Conservation (phyloP, 2,797 vertebrate genomes). For the Protosalanx chinensis region DNA sequence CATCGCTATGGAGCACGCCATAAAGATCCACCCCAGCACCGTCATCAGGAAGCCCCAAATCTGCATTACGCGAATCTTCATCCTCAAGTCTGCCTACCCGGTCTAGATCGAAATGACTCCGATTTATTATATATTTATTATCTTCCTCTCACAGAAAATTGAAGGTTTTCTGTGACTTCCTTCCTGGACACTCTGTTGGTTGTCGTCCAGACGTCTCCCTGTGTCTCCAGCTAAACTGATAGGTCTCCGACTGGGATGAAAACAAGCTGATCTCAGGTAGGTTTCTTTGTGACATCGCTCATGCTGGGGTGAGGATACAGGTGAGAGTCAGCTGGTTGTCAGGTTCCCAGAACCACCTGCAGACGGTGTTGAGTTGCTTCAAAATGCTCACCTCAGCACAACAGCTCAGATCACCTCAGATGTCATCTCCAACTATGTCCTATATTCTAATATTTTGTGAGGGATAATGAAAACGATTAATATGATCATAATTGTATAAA, state of each 20-base stretch:
- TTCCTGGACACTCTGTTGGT: background rate
- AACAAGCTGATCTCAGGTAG: background rate
- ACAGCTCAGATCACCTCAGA: conserved; percentile 56
- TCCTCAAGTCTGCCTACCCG: conserved; percentile 36
- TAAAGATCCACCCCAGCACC: conserved; percentile 87
- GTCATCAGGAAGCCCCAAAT: conserved; percentile 88
- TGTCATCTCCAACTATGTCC: conserved; percentile 3
- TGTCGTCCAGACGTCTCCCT: background rate
- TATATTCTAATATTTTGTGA: background rate
- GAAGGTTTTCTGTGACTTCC: background rate
- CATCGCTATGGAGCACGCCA: conserved; percentile 90
- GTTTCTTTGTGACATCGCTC: background rate
- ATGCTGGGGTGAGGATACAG: conserved; percentile 21
- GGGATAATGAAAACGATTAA: background rate
- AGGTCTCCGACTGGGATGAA: background rate
- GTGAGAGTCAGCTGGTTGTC: conserved; percentile 50
- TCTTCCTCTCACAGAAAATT: background rate
- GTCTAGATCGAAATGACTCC: background rate
- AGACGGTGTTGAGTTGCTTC: conserved; percentile 13
- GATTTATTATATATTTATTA: background rate
- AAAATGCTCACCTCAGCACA: conserved; percentile 53
- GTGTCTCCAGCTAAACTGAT: background rate
- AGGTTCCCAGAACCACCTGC: conserved; percentile 55
- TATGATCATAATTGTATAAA: background rate
- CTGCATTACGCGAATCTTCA: conserved; percentile 84